A percentile compares a stretch with the other conserved stretches of the same genome.
Evolutionary conservation across 2,888 invertebrate species (phyloP).

Genomic region (Leucophora obtusa): DNA sequence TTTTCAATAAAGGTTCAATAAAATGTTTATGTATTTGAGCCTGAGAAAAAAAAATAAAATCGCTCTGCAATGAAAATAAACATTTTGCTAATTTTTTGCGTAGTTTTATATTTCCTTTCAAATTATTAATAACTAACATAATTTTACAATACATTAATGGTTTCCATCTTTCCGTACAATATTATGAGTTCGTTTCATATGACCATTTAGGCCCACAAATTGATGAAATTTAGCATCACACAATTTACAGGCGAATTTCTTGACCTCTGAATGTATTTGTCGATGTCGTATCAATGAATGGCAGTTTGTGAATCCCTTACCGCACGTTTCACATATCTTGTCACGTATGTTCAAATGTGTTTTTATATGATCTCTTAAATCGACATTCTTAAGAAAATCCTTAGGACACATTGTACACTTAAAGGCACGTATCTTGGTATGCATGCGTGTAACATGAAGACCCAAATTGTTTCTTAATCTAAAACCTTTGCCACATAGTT

Average conservation of each 20-base stretch:
- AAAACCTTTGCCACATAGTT: constrained; percentile 73
- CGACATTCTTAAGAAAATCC: constrained; percentile 70
- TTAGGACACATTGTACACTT: constrained; percentile 66
- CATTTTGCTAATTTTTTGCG: no score
- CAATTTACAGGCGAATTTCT: constrained; percentile 73
- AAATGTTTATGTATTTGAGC: no score
- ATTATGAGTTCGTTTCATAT: constrained; percentile 75
- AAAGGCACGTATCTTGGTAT: constrained; percentile 64
- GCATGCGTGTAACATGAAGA: constrained; percentile 66
- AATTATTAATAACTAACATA: not conserved
- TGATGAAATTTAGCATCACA: constrained; percentile 73
- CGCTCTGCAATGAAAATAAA: no score
- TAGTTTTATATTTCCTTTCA: not conserved
- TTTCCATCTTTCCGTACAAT: constrained; percentile 53
- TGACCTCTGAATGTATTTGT: constrained; percentile 73
- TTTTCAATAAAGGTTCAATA: no score
- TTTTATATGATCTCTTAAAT: constrained; percentile 72
- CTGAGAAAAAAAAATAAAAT: no score
- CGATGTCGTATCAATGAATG: constrained; percentile 73
- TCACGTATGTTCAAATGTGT: constrained; percentile 73
- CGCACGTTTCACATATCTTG: constrained; percentile 73
- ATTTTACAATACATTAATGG: not conserved
- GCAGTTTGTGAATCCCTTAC: constrained; percentile 73
- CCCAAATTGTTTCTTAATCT: constrained; percentile 68
- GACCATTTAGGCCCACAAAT: constrained; percentile 74